phyloP scores from a whole-genome alignment of 2,888 invertebrate species.

The Bellardia pandia region DNA sequence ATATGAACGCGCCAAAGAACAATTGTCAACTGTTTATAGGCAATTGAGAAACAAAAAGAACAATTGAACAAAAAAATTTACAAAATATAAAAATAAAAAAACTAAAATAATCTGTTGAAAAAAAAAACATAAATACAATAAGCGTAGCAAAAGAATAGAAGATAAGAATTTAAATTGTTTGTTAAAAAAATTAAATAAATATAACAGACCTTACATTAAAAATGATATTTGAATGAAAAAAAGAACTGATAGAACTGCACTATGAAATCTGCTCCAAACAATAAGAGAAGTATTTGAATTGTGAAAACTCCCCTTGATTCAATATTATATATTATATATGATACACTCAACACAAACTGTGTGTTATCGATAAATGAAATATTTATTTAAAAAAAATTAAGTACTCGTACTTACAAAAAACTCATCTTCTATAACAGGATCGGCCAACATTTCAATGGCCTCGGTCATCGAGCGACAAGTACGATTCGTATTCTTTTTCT shows the following conservation, averaged over 20 bases:
- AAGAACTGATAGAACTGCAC: not conserved
- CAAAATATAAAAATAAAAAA: not conserved
- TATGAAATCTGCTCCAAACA: not conserved
- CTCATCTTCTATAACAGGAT: slow-evolving; percentile 84
- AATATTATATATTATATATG: no score
- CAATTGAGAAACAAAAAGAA: slow-evolving; percentile 65
- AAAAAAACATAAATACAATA: slow-evolving; percentile 35
- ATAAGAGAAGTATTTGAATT: not conserved
- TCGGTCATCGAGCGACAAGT: slow-evolving; percentile 84
- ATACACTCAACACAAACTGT: not conserved
- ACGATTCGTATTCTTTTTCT: slow-evolving; percentile 83
- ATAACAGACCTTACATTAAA: slow-evolving; percentile 10
- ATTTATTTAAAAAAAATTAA: slow-evolving; percentile 2
- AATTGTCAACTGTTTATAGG: slow-evolving; percentile 70
- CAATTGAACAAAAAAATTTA: slow-evolving; percentile 34
- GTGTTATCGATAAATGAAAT: not conserved
- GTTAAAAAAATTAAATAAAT: slow-evolving; percentile 1
- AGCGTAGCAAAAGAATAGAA: slow-evolving; percentile 38
- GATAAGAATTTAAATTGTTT: slow-evolving; percentile 54
- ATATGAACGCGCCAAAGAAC: slow-evolving; percentile 69
- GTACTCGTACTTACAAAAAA: slow-evolving; percentile 83
- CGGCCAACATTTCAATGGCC: slow-evolving; percentile 84
- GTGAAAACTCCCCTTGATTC: slow-evolving; percentile 52
- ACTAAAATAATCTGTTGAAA: slow-evolving; percentile 45
- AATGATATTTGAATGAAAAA: slow-evolving; percentile 2